Evolutionary conservation across 2,113 vertebrate species (phyloP).

Genomic region (Merops nubicus): DNA sequence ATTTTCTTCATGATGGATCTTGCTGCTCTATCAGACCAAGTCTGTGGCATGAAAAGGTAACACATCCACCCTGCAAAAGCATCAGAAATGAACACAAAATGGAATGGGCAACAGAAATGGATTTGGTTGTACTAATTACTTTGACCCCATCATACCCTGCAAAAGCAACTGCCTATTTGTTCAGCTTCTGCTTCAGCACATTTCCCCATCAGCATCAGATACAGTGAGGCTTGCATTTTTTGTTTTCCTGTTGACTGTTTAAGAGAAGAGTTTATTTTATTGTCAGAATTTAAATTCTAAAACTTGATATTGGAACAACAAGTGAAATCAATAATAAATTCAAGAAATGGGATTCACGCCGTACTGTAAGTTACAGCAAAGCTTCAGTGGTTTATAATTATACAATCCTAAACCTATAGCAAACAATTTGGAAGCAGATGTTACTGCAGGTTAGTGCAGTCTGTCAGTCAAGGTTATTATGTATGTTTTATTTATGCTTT

Average conservation of each 20-base stretch:
- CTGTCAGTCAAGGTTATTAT: conserved; percentile 69
- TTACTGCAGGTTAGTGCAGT: conserved; percentile 73
- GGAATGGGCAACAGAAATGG: neutral
- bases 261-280: neutral
- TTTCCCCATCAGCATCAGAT: neutral
- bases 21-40: neutral
- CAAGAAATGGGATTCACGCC: neutral
- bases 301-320: neutral
- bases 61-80: neutral
- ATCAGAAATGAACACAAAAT: neutral
- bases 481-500: conserved; percentile 81
- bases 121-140: neutral
- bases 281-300: neutral
- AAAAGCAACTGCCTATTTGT: neutral
- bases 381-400: conserved; percentile 71
- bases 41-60: neutral
- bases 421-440: conserved; percentile 79
- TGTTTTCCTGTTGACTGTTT: neutral
- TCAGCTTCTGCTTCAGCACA: neutral
- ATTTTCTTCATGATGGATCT: neutral
- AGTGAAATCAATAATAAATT: neutral
- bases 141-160: neutral
- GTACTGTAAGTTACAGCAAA: neutral
- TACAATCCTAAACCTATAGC: conserved; percentile 68
- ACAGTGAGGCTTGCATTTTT: neutral